phyloP scores from a whole-genome alignment of 1,140 invertebrate species.

The Manduca sexta region DNA sequence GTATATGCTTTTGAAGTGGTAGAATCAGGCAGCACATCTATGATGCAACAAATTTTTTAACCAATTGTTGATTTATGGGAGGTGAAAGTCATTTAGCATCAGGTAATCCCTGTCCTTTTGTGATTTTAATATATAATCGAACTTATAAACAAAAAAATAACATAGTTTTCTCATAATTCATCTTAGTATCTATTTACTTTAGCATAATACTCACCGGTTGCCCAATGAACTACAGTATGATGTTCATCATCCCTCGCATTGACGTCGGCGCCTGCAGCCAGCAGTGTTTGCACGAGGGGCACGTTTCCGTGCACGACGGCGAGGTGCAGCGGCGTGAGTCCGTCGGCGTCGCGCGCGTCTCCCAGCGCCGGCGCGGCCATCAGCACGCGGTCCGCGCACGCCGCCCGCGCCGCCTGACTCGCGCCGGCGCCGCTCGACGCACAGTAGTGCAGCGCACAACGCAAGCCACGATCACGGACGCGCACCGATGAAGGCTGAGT shows the following conservation, averaged over 20 bases:
- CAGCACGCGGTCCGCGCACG: slow-evolving; percentile 81
- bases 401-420: slow-evolving; percentile 74
- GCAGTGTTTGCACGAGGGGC: slow-evolving; percentile 84
- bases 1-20: too few relatives aligned
- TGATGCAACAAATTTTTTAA: too few relatives aligned
- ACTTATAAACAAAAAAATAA: too few relatives aligned
- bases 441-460: slow-evolving; percentile 95
- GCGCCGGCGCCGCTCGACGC: slow-evolving; percentile 78
- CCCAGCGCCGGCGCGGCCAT: slow-evolving; percentile 86
- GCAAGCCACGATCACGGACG: slow-evolving; percentile 86
- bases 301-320: slow-evolving; percentile 93
- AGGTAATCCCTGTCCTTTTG: too few relatives aligned
- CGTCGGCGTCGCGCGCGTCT: slow-evolving; percentile 90
- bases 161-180: too few relatives aligned
- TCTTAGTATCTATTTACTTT: too few relatives aligned
- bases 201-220: slow-evolving; percentile 85
- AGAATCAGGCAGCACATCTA: too few relatives aligned
- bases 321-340: slow-evolving; percentile 94
- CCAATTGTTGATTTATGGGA: too few relatives aligned
- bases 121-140: too few relatives aligned
- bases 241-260: slow-evolving; percentile 93
- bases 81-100: too few relatives aligned
- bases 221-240: slow-evolving; percentile 98
- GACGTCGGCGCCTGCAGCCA: slow-evolving; percentile 89
- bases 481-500: slow-evolving; percentile 75